Conservation (phyloP, 1,140 invertebrate genomes). For the Diploscapter pachys region DNA sequence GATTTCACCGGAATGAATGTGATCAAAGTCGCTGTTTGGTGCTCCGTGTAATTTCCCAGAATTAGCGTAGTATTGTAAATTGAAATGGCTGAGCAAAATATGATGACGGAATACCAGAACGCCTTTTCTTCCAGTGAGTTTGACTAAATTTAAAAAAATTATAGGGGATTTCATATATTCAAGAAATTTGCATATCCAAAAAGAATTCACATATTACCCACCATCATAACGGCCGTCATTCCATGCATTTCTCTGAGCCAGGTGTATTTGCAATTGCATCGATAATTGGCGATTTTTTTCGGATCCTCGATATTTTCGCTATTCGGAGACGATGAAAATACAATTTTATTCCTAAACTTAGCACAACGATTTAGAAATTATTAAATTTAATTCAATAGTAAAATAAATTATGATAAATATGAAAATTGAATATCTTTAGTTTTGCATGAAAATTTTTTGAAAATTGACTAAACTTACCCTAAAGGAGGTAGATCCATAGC, state of each 20-base stretch:
- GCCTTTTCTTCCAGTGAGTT: constrained; percentile 22
- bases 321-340: no score
- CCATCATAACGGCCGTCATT: constrained; percentile 25
- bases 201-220: background rate
- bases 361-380: no score
- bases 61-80: constrained; percentile 18
- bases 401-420: no score
- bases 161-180: background rate
- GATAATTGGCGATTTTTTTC: constrained; percentile 16
- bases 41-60: constrained; percentile 7
- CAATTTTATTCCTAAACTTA: no score
- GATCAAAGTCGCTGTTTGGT: constrained; percentile 18
- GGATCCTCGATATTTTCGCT: background rate
- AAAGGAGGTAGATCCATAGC: no score
- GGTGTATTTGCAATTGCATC: constrained; percentile 25
- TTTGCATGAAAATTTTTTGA: no score
- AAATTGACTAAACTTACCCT: no score
- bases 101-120: constrained; percentile 20
- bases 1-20: constrained; percentile 12
- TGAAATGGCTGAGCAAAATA: constrained; percentile 3
- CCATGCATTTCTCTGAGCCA: constrained; percentile 30
- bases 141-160: constrained; percentile 1
- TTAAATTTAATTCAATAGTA: no score
- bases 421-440: no score
- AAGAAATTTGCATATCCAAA: no score